Percentiles rank a stretch among this genome's conserved stretches.
Evolutionary conservation across 1,140 invertebrate genomes (phyloP).

Genomic region (Neodiprion virginianus): DNA sequence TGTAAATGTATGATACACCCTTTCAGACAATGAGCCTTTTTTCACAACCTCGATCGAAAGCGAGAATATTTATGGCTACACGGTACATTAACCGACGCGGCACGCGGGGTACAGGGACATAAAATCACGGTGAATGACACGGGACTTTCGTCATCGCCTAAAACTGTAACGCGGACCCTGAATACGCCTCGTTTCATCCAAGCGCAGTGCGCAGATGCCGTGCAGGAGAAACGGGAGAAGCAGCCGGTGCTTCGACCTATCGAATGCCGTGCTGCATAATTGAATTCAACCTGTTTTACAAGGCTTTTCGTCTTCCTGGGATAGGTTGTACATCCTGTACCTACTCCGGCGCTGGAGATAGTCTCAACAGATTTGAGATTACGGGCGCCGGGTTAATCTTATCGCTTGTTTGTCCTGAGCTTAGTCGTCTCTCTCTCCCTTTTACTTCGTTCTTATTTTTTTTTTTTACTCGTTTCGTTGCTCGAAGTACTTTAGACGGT

Average conservation of each 20-base stretch:
- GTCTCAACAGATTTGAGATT: conserved; percentile 33
- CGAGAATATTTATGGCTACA: no score
- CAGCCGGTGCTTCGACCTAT: conserved; percentile 13
- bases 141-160: no score
- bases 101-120: no score
- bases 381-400: conserved; percentile 35
- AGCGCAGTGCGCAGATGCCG: not conserved
- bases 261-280: conserved; percentile 37
- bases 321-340: conserved; percentile 13
- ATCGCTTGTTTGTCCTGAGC: conserved; percentile 42
- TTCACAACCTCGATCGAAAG: no score
- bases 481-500: no score
- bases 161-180: no score
- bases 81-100: no score
- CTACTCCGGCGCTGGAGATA: conserved; percentile 21
- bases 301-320: conserved; percentile 26
- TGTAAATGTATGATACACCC: no score
- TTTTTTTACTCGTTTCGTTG: no score
- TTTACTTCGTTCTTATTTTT: not conserved
- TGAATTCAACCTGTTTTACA: conserved; percentile 35
- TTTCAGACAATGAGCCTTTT: no score
- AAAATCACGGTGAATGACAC: no score
- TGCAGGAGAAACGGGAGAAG: conserved; percentile 11
- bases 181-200: not conserved
- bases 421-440: no score